Percentiles rank a stretch among this genome's conserved stretches.
These are phyloP conservation scores for western clawed frog (Xenopus tropicalis) DNA, from an alignment of 2,113 vertebrate species.

Conservation along the genomic window UCB_Xtro_10.0 CM004446.2:20581501-20582000, in stretches of 20 bases:
- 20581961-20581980: too few relatives aligned
- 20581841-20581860: too few relatives aligned
- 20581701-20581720: slow-evolving; percentile 22
- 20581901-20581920: too few relatives aligned
- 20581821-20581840: too few relatives aligned
- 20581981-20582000: too few relatives aligned
- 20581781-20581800: neutral
- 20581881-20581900: too few relatives aligned
- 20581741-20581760: neutral
- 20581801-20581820: too few relatives aligned
- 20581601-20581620: slow-evolving; percentile 8
- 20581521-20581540: slow-evolving; percentile 21
- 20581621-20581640: slow-evolving; percentile 17
- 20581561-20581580: slow-evolving; percentile 1
- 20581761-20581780: neutral
- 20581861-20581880: too few relatives aligned
- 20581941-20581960: too few relatives aligned
- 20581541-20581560: slow-evolving; percentile 17
- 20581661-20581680: slow-evolving; percentile 19
- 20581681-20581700: neutral
- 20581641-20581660: slow-evolving; percentile 9
- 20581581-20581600: slow-evolving; percentile 3
- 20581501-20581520: slow-evolving; percentile 16
- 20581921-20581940: too few relatives aligned
- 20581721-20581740: slow-evolving; percentile 14